Base-by-base conservation (phyloP, 2,888 invertebrate genomes). In the Deilephila elpenor region DNA sequence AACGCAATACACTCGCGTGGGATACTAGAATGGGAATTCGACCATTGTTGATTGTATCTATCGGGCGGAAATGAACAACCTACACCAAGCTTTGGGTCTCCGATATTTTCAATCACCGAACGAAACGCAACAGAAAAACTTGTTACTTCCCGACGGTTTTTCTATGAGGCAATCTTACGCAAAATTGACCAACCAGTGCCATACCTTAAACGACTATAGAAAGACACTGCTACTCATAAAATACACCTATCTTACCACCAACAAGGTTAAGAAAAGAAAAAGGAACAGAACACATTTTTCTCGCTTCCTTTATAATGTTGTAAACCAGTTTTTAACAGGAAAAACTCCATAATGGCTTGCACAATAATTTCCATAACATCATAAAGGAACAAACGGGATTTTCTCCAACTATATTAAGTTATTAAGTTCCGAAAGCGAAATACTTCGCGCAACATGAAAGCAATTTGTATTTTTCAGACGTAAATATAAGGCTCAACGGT, bases 401-500 rank as follows among this genome's bases (percentile, higher is more conserved):
- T 67, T 67, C 67, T 44, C 51, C 44, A 67, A 67, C 67, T 67
- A 67, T 67, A 67, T 67, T 67, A 67, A 67, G 67, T 67, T 67
- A 67, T 67, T 67, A 67, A 67, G 67, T 67, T 51, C 25, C 67
- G 67, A 67, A 67, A 67, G 67, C 51, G 67, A 67, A 64, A 67
- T 67, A 67, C 67, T 67, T 67, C n/a, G 67, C 67, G 17, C 17
- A 44, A 67, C 67, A 67, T 67, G 67, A 67, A 67, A 67, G 67
- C 67, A 51, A 72, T 70, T 62, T 62, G 56, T 73, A 72, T 74
- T 74, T 73, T 76, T 74, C 67, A 51, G 67, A 25, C 67, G 67
- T 51, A 67, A 67, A 67, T 67, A 67, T 67, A 37, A 76, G 79
- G 76, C 75, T 71, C 75, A 77, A 74, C 80, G 83, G 83, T 83